Percentiles rank a stretch among this genome's conserved stretches.
Conservation (phyloP, 2,888 invertebrate genomes). For the Adelognathus sp. region DNA sequence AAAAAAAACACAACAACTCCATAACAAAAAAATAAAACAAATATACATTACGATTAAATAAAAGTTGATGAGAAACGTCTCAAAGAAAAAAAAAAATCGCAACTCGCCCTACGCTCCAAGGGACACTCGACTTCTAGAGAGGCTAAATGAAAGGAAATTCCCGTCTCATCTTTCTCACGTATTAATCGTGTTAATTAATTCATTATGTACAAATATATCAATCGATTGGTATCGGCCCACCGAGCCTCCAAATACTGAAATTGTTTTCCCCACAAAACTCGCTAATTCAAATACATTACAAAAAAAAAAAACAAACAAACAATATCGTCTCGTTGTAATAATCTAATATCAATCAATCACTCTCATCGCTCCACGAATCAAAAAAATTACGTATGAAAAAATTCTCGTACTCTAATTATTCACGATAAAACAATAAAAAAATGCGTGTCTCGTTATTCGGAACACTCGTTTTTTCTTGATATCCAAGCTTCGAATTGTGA, state of each 20-base stretch:
- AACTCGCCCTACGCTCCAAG: constrained; percentile 54
- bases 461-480: too few species aligned
- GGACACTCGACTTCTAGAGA: constrained; percentile 27
- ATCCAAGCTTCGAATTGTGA: not conserved
- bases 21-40: constrained; percentile 44
- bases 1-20: constrained; percentile 64
- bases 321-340: not conserved
- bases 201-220: constrained; percentile 28
- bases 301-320: constrained; percentile 7
- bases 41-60: constrained; percentile 44
- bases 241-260: constrained; percentile 39
- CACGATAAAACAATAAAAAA: not conserved
- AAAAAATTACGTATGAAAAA: constrained; percentile 30
- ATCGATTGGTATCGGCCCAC: not conserved
- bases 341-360: constrained; percentile 12
- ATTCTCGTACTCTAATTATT: not conserved
- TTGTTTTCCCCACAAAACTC: constrained; percentile 4
- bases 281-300: not conserved
- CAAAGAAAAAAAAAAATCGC: constrained; percentile 48
- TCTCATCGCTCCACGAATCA: constrained; percentile 18
- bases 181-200: constrained; percentile 15
- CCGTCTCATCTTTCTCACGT: not conserved
- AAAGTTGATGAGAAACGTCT: too few species aligned
- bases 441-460: too few species aligned
- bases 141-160: not conserved